Evolutionary conservation across 2,888 invertebrate genomes (phyloP), one percentile per base, ranked within the genome.

Genomic region (Pherbina coryleti): DNA sequence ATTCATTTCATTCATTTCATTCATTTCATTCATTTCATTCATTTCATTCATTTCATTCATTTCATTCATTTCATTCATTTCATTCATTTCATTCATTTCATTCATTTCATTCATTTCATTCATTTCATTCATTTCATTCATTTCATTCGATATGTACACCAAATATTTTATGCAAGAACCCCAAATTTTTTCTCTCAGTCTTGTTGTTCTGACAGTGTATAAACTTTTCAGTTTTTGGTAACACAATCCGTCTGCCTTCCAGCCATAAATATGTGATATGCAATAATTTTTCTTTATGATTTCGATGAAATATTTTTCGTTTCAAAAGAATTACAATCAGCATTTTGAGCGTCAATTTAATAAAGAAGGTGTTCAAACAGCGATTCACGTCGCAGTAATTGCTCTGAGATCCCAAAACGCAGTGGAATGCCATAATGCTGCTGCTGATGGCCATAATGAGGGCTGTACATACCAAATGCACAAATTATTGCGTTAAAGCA

Each of bases 271-370:
- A 22, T 51, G 66, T 51, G 55, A 67, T 66, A 55, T 67, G 37
- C 22, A 66, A 53, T 75, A 66, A 75, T 75, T 55, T 66, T 37
- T 66, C 67, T 55, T 75, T 75, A 75, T 75, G 75, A 75, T 34
- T 75, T 53, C 67, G 31, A 57, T 67, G 67, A 75, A 75, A 75
- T 75, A 75, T 67, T 66, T 73, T 75, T 34, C 17, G 22, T 34
- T 66, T 66, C 25, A 31, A 37, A 69, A 51, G 19, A 69, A 67
- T 55, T 55, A 5, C 19, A 17, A n/a, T 7, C 31, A n/a, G 9
- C 53, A 25, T 14, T 31, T n/a, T 17, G 22, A 53, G 75, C 67
- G 75, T 75, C 74, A 75, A 75, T 75, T 75, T 75, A 67, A 75
- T 75, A 75, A 75, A 60, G 22, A 75, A 75, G 67, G 66, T 67